Evolutionary conservation across 2,797 vertebrate genomes (phyloP).

Genomic region (Diglossa cyanea): DNA sequence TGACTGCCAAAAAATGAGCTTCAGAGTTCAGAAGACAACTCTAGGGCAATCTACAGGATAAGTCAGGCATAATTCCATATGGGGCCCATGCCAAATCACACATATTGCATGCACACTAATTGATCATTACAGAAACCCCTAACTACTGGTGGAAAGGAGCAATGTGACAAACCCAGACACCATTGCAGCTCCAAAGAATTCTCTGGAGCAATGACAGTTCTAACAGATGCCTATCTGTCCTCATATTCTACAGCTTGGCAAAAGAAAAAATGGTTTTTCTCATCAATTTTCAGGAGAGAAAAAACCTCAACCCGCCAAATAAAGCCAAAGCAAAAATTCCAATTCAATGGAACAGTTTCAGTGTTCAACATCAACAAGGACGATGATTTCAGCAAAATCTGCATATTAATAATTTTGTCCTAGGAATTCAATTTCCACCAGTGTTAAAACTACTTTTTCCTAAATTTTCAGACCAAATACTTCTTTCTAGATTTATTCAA

Average conservation of each 20-base stretch:
- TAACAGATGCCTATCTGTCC: conserved; percentile 20
- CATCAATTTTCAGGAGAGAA: not conserved
- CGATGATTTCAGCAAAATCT: not conserved
- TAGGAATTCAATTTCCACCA: not conserved
- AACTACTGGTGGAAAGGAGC: not conserved
- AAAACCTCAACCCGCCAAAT: not conserved
- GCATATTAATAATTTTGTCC: not conserved
- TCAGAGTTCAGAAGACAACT: not conserved
- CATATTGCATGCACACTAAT: conserved; percentile 12
- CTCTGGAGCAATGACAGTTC: conserved; percentile 12
- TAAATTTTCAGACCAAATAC: not conserved
- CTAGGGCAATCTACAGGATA: not conserved
- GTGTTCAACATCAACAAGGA: not conserved
- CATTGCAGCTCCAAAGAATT: not conserved
- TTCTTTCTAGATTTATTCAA: not conserved
- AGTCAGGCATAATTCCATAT: not conserved
- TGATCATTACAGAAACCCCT: not conserved
- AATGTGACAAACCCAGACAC: not conserved
- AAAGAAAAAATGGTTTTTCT: not conserved
- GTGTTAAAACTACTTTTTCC: not conserved
- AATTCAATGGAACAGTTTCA: not conserved
- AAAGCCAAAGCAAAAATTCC: not conserved
- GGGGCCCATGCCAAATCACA: not conserved
- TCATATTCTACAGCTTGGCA: not conserved
- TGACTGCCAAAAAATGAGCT: not conserved